Evolutionary conservation across 2,113 vertebrate genomes (phyloP).

Genomic region (Neogale vison): DNA sequence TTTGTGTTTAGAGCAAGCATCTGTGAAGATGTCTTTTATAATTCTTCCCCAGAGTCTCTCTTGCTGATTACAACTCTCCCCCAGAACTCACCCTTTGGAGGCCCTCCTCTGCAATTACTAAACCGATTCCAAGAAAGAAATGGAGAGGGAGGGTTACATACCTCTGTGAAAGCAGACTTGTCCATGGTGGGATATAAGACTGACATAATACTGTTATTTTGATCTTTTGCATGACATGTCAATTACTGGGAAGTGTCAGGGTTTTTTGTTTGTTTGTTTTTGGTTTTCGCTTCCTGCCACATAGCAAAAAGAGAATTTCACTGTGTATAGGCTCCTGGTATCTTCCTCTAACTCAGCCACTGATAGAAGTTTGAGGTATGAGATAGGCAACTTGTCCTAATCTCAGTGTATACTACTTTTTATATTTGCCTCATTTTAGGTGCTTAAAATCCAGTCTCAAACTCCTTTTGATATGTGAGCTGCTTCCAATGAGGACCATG

Average conservation of each 20-base stretch:
- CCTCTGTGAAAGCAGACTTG: neutral
- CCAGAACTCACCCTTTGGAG: neutral
- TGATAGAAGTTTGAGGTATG: neutral
- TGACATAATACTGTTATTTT: neutral
- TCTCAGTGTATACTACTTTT: neutral
- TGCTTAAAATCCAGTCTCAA: constrained; percentile 3
- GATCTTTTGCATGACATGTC: neutral
- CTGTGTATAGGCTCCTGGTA: neutral
- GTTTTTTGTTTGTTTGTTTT: neutral
- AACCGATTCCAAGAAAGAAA: neutral
- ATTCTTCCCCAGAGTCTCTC: neutral
- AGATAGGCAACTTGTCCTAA: neutral
- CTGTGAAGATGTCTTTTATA: neutral
- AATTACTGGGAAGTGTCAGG: neutral
- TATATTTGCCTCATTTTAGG: neutral
- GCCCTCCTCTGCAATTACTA: neutral
- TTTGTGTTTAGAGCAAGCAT: neutral
- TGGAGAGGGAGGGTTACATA: neutral
- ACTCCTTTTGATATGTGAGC: neutral
- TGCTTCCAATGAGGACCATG: neutral
- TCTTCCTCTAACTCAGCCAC: neutral
- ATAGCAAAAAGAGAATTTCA: neutral
- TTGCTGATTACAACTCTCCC: neutral
- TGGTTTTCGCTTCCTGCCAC: neutral
- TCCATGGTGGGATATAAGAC: neutral